Percentiles rank a stretch among this genome's conserved stretches.
Conservation (phyloP, 2,113 vertebrate species). For the Danionella cerebrum region DNA sequence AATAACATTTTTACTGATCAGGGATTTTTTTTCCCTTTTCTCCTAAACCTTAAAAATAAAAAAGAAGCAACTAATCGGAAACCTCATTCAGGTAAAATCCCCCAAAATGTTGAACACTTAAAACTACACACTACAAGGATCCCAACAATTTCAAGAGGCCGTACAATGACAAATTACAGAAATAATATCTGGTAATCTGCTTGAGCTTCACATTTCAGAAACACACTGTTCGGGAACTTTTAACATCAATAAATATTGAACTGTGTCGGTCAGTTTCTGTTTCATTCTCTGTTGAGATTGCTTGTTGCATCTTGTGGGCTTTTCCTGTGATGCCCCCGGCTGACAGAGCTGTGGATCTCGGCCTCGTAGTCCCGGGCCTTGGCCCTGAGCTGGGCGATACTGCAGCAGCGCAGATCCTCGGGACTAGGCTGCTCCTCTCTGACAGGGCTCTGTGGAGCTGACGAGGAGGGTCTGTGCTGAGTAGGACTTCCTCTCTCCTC, state of each 20-base stretch:
- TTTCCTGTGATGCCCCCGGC: too few relatives aligned
- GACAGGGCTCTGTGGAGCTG: neutral
- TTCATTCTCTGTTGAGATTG: constrained; percentile 36
- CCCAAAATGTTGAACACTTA: too few relatives aligned
- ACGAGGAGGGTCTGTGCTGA: constrained; percentile 39
- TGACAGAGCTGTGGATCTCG: constrained; percentile 59
- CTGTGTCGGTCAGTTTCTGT: constrained; percentile 42
- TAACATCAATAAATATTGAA: neutral
- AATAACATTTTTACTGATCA: too few relatives aligned
- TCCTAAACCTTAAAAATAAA: too few relatives aligned
- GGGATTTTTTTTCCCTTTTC: too few relatives aligned
- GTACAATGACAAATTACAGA: too few relatives aligned
- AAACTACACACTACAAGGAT: too few relatives aligned
- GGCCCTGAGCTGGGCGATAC: constrained; percentile 69
- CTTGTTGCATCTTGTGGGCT: too few relatives aligned
- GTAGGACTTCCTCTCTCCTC: constrained; percentile 44
- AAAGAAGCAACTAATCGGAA: too few relatives aligned
- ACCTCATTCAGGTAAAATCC: too few relatives aligned
- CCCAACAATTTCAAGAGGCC: too few relatives aligned
- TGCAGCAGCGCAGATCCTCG: constrained; percentile 63
- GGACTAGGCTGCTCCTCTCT: constrained; percentile 42
- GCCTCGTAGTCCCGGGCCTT: constrained; percentile 72
- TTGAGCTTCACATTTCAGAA: neutral
- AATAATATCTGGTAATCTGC: too few relatives aligned
- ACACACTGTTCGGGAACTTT: neutral